Conservation (phyloP, 2,113 vertebrate species). For the Periophthalmodon schlosseri region DNA sequence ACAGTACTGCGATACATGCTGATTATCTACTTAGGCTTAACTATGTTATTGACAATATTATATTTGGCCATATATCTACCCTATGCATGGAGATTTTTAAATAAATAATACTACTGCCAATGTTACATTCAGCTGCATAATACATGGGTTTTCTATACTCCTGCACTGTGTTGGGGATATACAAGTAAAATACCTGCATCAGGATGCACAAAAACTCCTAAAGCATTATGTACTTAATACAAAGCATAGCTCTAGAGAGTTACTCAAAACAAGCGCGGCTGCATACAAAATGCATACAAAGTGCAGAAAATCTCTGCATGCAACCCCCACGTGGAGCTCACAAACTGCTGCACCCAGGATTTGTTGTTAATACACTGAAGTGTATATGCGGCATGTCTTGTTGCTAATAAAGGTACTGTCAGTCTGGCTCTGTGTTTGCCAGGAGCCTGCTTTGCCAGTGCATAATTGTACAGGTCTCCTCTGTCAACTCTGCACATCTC, state of each 20-base stretch:
- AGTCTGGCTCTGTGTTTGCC: constrained; percentile 47
- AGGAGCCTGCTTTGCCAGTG: constrained; percentile 56
- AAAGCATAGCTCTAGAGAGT: constrained; percentile 1
- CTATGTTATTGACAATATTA: not conserved
- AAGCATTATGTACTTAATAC: constrained; percentile 1
- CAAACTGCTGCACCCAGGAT: constrained; percentile 20
- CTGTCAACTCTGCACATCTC: constrained; percentile 55
- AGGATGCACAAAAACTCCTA: constrained; percentile 5
- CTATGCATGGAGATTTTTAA: not conserved
- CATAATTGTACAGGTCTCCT: constrained; percentile 65
- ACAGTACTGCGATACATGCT: no score
- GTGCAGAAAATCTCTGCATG: constrained; percentile 1
- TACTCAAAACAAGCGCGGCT: constrained; percentile 12
- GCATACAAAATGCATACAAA: constrained; percentile 16
- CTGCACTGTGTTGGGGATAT: not conserved
- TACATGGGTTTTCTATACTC: not conserved
- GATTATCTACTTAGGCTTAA: not conserved
- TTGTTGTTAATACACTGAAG: constrained; percentile 31
- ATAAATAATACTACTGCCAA: not conserved
- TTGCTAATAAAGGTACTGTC: constrained; percentile 62
- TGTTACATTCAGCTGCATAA: not conserved
- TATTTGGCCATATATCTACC: not conserved
- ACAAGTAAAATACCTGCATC: not conserved
- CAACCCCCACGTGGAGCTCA: not conserved
- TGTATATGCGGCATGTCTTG: constrained; percentile 31